A percentile compares a stretch with the other conserved stretches of the same genome.
These are phyloP conservation scores for Zosterops hypoxanthus DNA, from an alignment of 2,113 vertebrate species.

Conservation along the genomic window DNA sequence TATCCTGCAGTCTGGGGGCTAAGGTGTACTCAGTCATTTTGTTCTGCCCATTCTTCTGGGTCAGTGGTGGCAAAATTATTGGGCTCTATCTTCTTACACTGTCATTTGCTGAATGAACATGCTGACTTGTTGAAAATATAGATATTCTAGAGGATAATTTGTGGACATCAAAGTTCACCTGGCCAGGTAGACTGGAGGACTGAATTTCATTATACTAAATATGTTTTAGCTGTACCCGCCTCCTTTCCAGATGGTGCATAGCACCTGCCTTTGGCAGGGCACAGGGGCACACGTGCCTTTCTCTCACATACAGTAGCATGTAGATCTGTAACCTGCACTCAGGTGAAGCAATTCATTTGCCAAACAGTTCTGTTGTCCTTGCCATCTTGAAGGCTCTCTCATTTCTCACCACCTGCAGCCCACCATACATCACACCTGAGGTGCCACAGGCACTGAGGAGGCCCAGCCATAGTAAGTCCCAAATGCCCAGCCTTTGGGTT, in stretches of 20 bases:
- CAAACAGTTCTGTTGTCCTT: not conserved
- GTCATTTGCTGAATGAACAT: rapidly evolving
- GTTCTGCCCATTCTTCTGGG: not conserved
- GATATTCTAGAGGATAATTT: not conserved
- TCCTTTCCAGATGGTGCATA: not conserved
- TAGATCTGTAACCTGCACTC: not conserved
- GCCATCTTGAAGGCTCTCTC: not conserved
- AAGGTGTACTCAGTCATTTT: not conserved
- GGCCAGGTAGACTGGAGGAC: not conserved
- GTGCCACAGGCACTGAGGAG: not conserved
- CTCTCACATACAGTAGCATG: not conserved
- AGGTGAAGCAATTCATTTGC: not conserved
- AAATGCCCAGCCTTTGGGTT: not conserved
- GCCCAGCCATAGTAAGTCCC: not conserved
- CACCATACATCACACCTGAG: not conserved
- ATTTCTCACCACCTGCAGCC: not conserved
- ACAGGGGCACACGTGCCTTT: not conserved
- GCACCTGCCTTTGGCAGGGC: not conserved
- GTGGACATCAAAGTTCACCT: not conserved
- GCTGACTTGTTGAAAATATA: not conserved
- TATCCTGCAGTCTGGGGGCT: not conserved
- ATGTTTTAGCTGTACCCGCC: not conserved
- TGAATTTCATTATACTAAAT: not conserved
- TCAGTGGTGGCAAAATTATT: not conserved
- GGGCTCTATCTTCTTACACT: not conserved